Percentiles rank a stretch among this genome's conserved stretches.
These are phyloP conservation scores for human (Homo sapiens) DNA, from an alignment of 2,113 vertebrate genomes.

Conservation along the genomic window DNA sequence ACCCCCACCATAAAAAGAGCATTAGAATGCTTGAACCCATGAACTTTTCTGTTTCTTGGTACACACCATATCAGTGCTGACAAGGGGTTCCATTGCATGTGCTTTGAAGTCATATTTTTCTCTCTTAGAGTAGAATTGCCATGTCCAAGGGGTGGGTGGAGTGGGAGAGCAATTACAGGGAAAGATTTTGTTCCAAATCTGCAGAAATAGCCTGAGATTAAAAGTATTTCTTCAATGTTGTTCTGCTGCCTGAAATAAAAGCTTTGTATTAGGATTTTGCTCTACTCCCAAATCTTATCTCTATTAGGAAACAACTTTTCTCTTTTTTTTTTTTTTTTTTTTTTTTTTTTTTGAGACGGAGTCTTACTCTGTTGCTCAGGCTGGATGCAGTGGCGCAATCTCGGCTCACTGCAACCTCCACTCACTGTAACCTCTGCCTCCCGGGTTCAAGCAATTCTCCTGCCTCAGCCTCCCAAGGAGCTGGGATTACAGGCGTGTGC, in stretches of 20 bases:
- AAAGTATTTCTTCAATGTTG: neutral
- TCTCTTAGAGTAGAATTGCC: neutral
- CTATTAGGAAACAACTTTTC: no score
- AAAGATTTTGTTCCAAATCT: neutral
- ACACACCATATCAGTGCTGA: neutral
- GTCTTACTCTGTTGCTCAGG: no score
- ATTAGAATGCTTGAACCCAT: neutral
- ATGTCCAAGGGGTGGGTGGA: neutral
- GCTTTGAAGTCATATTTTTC: conserved; percentile 42
- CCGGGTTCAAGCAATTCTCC: no score
- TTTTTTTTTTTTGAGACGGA: no score
- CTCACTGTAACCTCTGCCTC: no score
- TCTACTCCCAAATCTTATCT: no score
- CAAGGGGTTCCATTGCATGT: neutral
- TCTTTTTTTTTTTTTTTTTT: no score
- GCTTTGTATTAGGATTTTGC: neutral
- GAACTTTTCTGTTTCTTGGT: neutral
- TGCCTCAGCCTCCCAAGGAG: no score
- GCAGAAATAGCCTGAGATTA: neutral
- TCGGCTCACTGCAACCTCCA: no score
- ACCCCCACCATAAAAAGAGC: neutral
- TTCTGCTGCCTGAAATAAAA: neutral
- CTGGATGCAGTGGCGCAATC: no score
- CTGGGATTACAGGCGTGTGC: no score
- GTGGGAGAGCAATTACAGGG: neutral